A percentile compares a stretch with the other conserved stretches of the same genome.
These are phyloP conservation scores for Microctenopoma steveboyesi DNA, from an alignment of 2,797 vertebrate species.

Conservation along the genomic window DNA sequence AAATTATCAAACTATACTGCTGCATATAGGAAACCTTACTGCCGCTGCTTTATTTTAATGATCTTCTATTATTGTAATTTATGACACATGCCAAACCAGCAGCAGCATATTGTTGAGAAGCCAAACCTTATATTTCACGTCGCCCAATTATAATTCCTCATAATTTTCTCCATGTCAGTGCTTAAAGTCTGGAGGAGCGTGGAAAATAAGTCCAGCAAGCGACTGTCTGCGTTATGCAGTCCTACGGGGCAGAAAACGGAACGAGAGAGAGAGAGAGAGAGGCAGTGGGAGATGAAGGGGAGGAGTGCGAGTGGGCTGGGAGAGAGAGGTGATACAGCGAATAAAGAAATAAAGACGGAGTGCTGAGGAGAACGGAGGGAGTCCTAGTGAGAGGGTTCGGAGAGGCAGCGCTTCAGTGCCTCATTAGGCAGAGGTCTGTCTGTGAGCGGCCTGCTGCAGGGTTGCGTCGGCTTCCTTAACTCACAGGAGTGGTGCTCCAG, in stretches of 20 bases:
- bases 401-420: slow-evolving; percentile 61
- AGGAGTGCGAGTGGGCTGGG: slow-evolving; percentile 58
- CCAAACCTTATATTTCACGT: slow-evolving; percentile 53
- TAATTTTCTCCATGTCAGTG: slow-evolving; percentile 59
- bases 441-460: slow-evolving; percentile 55
- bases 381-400: slow-evolving; percentile 57
- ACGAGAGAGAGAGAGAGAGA: slow-evolving; percentile 39
- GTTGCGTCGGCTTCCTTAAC: slow-evolving; percentile 58
- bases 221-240: slow-evolving; percentile 33
- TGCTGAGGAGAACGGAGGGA: slow-evolving; percentile 56
- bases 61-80: slow-evolving; percentile 70
- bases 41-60: slow-evolving; percentile 66
- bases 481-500: slow-evolving; percentile 64
- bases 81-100: slow-evolving; percentile 56
- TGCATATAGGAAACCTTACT: slow-evolving; percentile 31
- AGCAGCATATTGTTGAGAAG: slow-evolving; percentile 24
- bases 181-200: slow-evolving; percentile 50
- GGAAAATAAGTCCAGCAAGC: slow-evolving; percentile 55
- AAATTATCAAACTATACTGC: slow-evolving; percentile 63
- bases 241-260: slow-evolving; percentile 44
- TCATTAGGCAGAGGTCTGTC: slow-evolving; percentile 74
- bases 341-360: slow-evolving; percentile 62
- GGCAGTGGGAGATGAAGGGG: slow-evolving; percentile 33
- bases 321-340: slow-evolving; percentile 55
- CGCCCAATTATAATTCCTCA: slow-evolving; percentile 67